Base-by-base conservation (phyloP, 92 coral and sea anemone genomes). In the Anthopleura xanthogrammica region DNA sequence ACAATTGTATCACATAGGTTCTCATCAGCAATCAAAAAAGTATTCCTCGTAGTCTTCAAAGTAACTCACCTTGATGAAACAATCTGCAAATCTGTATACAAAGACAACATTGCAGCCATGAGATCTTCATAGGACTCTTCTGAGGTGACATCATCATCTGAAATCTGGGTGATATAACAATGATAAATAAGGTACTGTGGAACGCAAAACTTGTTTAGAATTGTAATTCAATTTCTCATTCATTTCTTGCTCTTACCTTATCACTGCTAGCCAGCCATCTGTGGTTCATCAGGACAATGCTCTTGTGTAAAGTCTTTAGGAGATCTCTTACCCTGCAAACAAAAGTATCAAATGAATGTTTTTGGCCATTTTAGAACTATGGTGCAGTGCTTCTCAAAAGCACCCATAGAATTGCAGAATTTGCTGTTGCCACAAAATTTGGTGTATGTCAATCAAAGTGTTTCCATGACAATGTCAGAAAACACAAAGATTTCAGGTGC, bases 91-190 rank as follows among this genome's bases (percentile, higher is more conserved):
- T 88, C 91, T 29, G 81, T 77, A 85, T 84, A 88, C 77, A 88
- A 50, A 43, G 91, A 88, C 23, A 88, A 54, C 76, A 88, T 62
- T 50, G 91, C 91, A 79, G 91, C 91, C 87, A 88, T 77, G 16
- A 88, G 46, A 80, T 88, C 91, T 74, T 84, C 83, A 64, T 74
- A 84, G 22, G 86, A 52, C 20, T 84, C 79, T 65, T 64, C 79
- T 73, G 71, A 60, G 3, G 83, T 77, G 11, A 41, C 39, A 52
- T 75, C 55, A 20, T 43, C 16, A 4, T 16, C 79, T 54, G 14
- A 54, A 11, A 54, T 54, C 58, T 54, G 11, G 11, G 11, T 5
- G 50, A 46, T 9, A 46, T 46, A 46, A 46, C 5, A 46, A 46
- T 29, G 1, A 29, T 29, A 29, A 29, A 29, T 46, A 46, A 46